phyloP scores from a whole-genome alignment of 2,113 vertebrate species.

The Orycteropus afer region DNA sequence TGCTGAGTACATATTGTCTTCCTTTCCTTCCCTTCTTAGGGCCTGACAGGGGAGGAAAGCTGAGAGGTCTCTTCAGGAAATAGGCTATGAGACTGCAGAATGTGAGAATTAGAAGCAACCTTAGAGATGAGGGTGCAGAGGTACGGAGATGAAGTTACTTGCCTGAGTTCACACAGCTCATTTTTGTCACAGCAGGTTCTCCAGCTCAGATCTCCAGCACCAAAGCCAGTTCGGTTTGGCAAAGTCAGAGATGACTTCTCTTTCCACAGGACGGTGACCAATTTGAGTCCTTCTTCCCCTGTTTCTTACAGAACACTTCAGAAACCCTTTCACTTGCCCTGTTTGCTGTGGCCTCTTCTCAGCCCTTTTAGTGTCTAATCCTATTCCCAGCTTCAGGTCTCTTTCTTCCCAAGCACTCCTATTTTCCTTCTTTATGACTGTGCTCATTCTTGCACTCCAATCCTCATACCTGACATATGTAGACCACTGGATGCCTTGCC shows the following conservation, averaged over 20 bases:
- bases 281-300: neutral
- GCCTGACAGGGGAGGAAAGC: neutral
- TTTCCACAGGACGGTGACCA: neutral
- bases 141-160: no score
- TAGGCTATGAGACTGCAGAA: neutral
- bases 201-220: neutral
- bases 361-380: neutral
- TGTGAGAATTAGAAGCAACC: neutral
- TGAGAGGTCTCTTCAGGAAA: neutral
- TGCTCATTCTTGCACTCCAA: neutral
- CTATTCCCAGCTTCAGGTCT: neutral
- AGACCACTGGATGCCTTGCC: neutral
- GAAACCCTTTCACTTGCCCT: neutral
- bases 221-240: neutral
- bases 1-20: neutral
- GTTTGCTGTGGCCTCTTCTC: neutral
- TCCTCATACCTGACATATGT: neutral
- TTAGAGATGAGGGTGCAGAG: neutral
- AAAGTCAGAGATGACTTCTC: neutral
- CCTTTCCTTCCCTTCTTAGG: neutral
- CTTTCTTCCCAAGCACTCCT: neutral
- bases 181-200: neutral
- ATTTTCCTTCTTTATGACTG: neutral
- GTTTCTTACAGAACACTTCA: neutral
- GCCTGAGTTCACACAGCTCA: neutral